phyloP scores from a whole-genome alignment of 2,797 vertebrate species.

The Lepus oiostolus region DNA sequence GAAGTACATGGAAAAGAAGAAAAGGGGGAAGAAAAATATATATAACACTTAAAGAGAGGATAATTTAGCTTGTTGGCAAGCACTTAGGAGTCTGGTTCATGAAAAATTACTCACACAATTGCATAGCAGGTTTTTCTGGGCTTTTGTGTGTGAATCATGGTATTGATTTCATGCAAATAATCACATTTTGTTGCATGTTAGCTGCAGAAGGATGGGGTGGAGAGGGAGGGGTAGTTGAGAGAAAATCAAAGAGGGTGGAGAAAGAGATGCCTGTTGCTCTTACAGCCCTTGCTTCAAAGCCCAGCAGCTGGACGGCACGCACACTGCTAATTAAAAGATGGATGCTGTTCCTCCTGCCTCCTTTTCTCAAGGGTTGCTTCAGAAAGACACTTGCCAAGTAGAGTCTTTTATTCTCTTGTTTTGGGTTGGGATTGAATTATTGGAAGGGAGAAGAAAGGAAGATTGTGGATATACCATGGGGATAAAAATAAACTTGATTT shows the following conservation, averaged over 20 bases:
- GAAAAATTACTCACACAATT: conserved; percentile 84
- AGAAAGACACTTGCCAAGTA: conserved; percentile 61
- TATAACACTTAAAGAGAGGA: conserved; percentile 86
- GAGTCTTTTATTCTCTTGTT: conserved; percentile 40
- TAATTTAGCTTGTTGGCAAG: conserved; percentile 88
- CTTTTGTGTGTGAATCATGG: conserved; percentile 84
- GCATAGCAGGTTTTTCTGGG: conserved; percentile 81
- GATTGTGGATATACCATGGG: conserved; percentile 54
- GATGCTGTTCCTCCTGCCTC: conserved; percentile 57
- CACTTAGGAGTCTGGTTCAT: conserved; percentile 82
- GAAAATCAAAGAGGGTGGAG: conserved; percentile 69
- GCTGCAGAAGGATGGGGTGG: conserved; percentile 63
- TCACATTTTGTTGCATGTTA: conserved; percentile 80
- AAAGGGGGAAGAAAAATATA: conserved; percentile 86
- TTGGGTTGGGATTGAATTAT: conserved; percentile 54
- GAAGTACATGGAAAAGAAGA: conserved; percentile 85
- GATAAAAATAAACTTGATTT: conserved; percentile 68
- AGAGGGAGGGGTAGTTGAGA: conserved; percentile 44
- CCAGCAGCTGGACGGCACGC: conserved; percentile 55
- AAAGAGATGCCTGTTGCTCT: conserved; percentile 63
- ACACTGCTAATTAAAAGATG: conserved; percentile 63
- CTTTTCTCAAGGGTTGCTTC: conserved; percentile 44
- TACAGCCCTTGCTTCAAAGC: conserved; percentile 60
- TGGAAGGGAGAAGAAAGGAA: conserved; percentile 55
- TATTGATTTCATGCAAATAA: conserved; percentile 80